Evolutionary conservation across 2,797 vertebrate species (phyloP).

Genomic region (Rhincodon typus): DNA sequence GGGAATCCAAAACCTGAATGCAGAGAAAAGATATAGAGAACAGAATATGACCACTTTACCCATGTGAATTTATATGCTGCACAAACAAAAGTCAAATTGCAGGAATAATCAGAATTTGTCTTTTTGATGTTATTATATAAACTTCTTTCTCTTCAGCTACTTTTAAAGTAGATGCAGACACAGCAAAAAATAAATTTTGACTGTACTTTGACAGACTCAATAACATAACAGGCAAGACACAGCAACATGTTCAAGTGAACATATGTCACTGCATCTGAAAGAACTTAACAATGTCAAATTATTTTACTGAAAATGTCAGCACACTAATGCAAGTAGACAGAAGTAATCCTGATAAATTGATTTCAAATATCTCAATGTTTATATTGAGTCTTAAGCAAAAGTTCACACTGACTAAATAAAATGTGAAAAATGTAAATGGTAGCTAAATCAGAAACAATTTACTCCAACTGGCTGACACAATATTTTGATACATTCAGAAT

Average conservation of each 20-base stretch:
- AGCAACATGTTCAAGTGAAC: not conserved
- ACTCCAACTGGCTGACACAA: not conserved
- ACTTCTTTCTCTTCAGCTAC: not conserved
- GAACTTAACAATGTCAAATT: not conserved
- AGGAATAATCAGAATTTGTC: not conserved
- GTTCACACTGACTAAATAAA: not conserved
- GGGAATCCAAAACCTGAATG: not conserved
- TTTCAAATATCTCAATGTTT: constrained; percentile 20
- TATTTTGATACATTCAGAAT: not conserved
- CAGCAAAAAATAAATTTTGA: too few relatives aligned
- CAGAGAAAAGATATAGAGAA: not conserved
- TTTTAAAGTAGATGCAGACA: not conserved
- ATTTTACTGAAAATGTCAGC: constrained; percentile 12
- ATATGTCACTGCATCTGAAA: not conserved
- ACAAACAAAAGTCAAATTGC: not conserved
- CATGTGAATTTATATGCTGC: not conserved
- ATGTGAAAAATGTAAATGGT: not conserved
- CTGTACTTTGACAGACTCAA: not conserved
- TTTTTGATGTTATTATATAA: not conserved
- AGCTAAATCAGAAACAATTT: not conserved
- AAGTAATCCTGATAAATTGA: not conserved
- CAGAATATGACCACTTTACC: not conserved
- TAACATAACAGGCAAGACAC: not conserved
- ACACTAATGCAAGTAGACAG: not conserved
- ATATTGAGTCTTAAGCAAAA: not conserved